Evolutionary conservation across 2,797 vertebrate genomes (phyloP), one percentile per base, ranked within the genome.

Genomic region (Darevskia mixta): DNA sequence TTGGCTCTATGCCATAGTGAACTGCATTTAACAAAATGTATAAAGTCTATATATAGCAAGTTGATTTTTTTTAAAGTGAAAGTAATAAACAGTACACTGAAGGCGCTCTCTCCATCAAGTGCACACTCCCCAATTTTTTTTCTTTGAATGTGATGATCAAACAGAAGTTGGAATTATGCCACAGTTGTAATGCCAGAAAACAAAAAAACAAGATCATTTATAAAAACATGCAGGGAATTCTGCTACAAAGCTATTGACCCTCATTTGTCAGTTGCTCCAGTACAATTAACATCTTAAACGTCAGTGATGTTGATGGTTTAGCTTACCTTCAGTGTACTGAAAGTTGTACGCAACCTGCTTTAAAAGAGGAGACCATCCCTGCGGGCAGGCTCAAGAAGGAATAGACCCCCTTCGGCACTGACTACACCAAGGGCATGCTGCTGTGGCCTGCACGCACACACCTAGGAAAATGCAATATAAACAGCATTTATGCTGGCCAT

Each of bases 281-380:
- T 96, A 96, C 97, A 96, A 95, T 78, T 95, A 96, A 97, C 96
- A 96, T 95, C 95, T 96, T 96, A 97, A 97, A 97, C 95, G 97
- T 95, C 97, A 93, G 96, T 96, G 97, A 97, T 96, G 97, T 96
- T 96, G 97, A 97, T 97, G 97, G 97, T 96, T 97, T 96, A 97
- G 98, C 98, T 98, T 98, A 98, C 98, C 98, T 98, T 98, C 98
- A 98, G 98, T 98, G 98, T 98, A 98, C 98, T 98, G 97, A 98
- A 97, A 98, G 98, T 96, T 97, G 97, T 97, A 98, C 97, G 97
- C 97, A 98, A 98, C 98, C 98, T 98, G 98, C 98, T 98, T 98
- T 98, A 97, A 98, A 97, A 98, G 97, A 98, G 97, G 97, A 97
- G 96, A 96, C 97, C 97, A 97, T 98, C 97, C 97, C 98, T 98